These are phyloP conservation scores for Quadroppia sp. DNA, from an alignment of 2,888 invertebrate genomes.

Conservation along the genomic window DNA sequence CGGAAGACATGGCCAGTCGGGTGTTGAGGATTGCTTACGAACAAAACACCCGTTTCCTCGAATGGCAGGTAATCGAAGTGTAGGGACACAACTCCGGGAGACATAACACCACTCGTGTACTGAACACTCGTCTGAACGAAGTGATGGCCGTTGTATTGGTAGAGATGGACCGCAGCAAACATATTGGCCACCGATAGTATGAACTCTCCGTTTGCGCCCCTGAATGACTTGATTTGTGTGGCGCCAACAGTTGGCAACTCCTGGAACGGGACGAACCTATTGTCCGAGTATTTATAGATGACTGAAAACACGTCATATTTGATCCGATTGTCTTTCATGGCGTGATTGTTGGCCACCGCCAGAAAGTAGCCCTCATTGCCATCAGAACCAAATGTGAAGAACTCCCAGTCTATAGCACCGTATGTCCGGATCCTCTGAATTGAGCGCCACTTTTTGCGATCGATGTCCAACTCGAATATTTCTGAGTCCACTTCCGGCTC, in stretches of 20 bases:
- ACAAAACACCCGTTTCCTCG: background rate
- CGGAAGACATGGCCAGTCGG: slow-evolving; percentile 37
- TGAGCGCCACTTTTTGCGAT: slow-evolving; percentile 41
- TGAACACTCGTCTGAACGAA: slow-evolving; percentile 44
- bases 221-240: slow-evolving; percentile 41
- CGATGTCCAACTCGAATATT: slow-evolving; percentile 43
- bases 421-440: slow-evolving; percentile 45
- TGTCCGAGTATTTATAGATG: slow-evolving; percentile 45
- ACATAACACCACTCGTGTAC: slow-evolving; percentile 42
- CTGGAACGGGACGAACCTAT: slow-evolving; percentile 47
- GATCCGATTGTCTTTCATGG: background rate
- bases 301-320: slow-evolving; percentile 37
- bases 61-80: background rate
- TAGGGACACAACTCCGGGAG: slow-evolving; percentile 41
- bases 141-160: slow-evolving; percentile 46
- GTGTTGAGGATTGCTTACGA: slow-evolving; percentile 3
- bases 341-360: slow-evolving; percentile 45
- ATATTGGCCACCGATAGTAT: slow-evolving; percentile 43
- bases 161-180: slow-evolving; percentile 42
- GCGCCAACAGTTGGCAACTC: slow-evolving; percentile 43
- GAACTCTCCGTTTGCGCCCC: slow-evolving; percentile 39
- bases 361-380: slow-evolving; percentile 44
- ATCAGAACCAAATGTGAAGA: slow-evolving; percentile 43
- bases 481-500: slow-evolving; percentile 44
- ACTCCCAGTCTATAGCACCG: slow-evolving; percentile 45